Percentiles rank a stretch among this genome's conserved stretches.
phyloP scores from a whole-genome alignment of 2,888 invertebrate species.

The Drosophila merina region DNA sequence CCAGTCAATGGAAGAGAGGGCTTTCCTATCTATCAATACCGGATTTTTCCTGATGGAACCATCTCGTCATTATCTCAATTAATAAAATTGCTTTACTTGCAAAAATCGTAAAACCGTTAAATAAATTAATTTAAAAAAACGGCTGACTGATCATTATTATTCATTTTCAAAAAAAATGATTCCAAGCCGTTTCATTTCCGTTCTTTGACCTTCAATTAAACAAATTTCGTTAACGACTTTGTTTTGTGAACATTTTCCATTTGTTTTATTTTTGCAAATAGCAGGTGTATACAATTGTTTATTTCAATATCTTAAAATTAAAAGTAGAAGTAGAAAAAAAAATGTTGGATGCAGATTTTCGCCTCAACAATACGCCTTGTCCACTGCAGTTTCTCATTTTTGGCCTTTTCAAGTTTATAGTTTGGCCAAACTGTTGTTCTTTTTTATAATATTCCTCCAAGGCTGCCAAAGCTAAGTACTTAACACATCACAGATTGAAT shows the following conservation, averaged over 20 bases:
- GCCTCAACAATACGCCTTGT: background rate
- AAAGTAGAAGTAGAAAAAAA: conserved; percentile 1
- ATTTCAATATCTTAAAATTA: conserved; percentile 19
- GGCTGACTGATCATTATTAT: conserved; percentile 7
- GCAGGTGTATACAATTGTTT: conserved; percentile 8
- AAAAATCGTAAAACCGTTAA: conserved; percentile 1
- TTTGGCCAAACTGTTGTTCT: conserved; percentile 1
- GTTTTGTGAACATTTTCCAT: background rate
- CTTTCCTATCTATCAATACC: conserved; percentile 1
- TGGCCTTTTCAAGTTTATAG: background rate
- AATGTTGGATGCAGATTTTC: background rate
- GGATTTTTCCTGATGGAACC: conserved; percentile 9
- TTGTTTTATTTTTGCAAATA: conserved; percentile 7
- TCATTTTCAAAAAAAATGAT: background rate
- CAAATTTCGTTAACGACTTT: background rate
- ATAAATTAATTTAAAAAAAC: background rate
- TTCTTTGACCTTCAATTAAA: conserved; percentile 1
- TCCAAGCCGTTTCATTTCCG: background rate
- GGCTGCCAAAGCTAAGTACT: conserved; percentile 70
- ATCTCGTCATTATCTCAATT: conserved; percentile 6
- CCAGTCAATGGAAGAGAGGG: background rate
- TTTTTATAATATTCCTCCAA: conserved; percentile 24
- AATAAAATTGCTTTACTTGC: conserved; percentile 4
- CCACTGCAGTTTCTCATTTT: background rate
- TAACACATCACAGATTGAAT: conserved; percentile 73